These are phyloP conservation scores for Ramazzottius varieornatus DNA, from an alignment of 2,888 invertebrate species.

Conservation along the genomic window DNA sequence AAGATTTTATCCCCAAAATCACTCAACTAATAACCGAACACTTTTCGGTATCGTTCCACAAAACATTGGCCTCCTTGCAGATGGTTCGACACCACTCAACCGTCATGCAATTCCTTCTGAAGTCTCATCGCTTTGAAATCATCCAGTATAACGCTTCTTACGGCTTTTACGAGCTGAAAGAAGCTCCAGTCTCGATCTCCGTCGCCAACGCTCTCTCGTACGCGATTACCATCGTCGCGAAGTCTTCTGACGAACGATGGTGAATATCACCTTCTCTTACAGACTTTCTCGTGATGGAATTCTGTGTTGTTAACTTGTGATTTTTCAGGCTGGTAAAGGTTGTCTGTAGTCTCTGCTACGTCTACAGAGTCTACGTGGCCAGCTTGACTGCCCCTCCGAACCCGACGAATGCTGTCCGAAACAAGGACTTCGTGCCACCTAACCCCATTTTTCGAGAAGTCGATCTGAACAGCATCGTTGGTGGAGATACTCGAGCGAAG, in stretches of 20 bases:
- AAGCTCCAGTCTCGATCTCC: background rate
- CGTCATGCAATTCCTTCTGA: background rate
- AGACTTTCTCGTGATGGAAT: background rate
- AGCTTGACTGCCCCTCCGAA: background rate
- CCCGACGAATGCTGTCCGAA: background rate
- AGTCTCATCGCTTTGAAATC: background rate
- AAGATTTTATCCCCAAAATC: no score
- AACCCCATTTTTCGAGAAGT: background rate
- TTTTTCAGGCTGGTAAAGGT: background rate
- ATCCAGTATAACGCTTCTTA: background rate
- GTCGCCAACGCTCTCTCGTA: background rate
- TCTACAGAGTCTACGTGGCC: background rate
- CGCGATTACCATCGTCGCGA: background rate
- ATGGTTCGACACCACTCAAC: background rate
- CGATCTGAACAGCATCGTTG: background rate
- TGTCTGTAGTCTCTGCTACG: background rate
- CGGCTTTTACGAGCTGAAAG: background rate
- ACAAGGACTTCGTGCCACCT: background rate
- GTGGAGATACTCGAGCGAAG: background rate
- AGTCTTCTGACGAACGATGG: background rate
- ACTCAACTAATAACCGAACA: no score
- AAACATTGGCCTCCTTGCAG: background rate
- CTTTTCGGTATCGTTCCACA: no score
- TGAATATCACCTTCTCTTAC: background rate
- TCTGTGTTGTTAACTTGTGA: background rate